Evolutionary conservation across 2,113 vertebrate genomes (phyloP).

Genomic region (Cavia porcellus): DNA sequence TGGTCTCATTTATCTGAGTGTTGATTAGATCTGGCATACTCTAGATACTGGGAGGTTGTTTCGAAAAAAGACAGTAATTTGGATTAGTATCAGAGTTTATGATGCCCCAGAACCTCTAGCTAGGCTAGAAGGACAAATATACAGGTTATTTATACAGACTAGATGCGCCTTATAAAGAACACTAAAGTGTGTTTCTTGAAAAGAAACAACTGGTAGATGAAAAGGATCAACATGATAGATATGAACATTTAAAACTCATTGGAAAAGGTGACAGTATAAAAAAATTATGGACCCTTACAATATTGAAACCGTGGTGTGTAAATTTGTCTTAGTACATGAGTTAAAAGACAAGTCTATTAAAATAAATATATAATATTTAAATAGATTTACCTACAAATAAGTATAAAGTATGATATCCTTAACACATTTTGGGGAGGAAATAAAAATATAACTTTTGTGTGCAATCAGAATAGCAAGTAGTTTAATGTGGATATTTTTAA

Average conservation of each 20-base stretch:
- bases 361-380: neutral
- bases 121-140: neutral
- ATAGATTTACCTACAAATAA: neutral
- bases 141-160: neutral
- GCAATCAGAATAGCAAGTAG: neutral
- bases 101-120: neutral
- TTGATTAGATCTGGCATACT: neutral
- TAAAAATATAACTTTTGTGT: neutral
- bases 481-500: neutral
- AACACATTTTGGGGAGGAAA: neutral
- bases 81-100: neutral
- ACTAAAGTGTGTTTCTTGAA: neutral
- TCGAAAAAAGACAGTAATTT: neutral
- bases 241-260: neutral
- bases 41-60: neutral
- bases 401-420: neutral
- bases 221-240: neutral
- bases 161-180: neutral
- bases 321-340: neutral
- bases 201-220: neutral
- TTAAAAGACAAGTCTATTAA: neutral
- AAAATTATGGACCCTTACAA: neutral
- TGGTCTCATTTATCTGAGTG: neutral
- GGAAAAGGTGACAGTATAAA: neutral
- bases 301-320: neutral